Base-by-base conservation (phyloP, 2,113 vertebrate species). In the Neolamprologus sp. region DNA sequence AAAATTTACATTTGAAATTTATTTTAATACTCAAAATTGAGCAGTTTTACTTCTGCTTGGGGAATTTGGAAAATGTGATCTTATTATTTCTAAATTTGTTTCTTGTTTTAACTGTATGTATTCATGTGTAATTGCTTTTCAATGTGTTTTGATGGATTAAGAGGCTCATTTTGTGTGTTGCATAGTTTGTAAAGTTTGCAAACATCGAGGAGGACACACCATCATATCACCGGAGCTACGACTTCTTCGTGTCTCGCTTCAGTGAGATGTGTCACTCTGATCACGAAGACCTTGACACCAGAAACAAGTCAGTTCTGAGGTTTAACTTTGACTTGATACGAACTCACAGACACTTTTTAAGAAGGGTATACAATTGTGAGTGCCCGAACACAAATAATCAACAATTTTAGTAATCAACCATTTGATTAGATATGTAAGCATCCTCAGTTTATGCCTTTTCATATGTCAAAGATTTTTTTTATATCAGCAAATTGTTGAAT, bases 201-300 rank as follows among this genome's bases (percentile, higher is more conserved):
- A 99, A 99, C 95, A 98, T 99, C 0, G 98, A 99, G 85, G 98
- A 98, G 92, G 98, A 99, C 96, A 98, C 98, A 3, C 97, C 98
- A 0, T 99, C 98, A 1, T 99, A 99, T 2, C 98, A 99, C 53
- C 96, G 98, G 53, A 98, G 98, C 96, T 99, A 98, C 2, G 98
- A 99, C 93, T 99, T 98, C 96, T 98, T 99, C 0, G 98, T 99
- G 53, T 98, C 97, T 2, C 97, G 98, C 53, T 99, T 99, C 95
- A 98, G 98, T 10, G 97, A 98, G 93, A 98, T 99, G 98, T 98
- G 98, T 42, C 98, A 98, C 93, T 98, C 97, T 1, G 96, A 96
- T 85, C 97, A 97, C 2, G 97, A 97, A 0, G 97, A 98, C 89
- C 78, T 93, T 9, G 97, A 98, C 83, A 92, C 96, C 88, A 94